Evolutionary conservation across 2,888 invertebrate species (phyloP).

Genomic region (Troides oblongomaculatus): DNA sequence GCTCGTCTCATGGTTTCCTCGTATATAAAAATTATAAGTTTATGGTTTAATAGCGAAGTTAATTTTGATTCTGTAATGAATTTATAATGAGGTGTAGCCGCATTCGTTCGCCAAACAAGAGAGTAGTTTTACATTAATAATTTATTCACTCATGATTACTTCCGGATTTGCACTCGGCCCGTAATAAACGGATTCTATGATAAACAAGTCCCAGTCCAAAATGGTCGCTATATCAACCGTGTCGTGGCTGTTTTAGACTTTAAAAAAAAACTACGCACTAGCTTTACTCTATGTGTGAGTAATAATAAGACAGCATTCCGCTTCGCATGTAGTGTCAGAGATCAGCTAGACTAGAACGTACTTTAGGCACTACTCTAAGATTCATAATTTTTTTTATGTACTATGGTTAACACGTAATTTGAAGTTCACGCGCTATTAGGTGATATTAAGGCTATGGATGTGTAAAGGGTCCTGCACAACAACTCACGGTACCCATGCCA

Average conservation of each 20-base stretch:
- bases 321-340: slow-evolving; percentile 26
- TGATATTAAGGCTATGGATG: too few species aligned
- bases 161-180: slow-evolving; percentile 28
- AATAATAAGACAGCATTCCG: slow-evolving; percentile 24
- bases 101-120: not conserved
- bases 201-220: slow-evolving; percentile 24
- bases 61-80: not conserved
- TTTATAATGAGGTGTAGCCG: not conserved
- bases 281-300: slow-evolving; percentile 32
- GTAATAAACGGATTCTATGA: slow-evolving; percentile 23
- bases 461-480: too few species aligned
- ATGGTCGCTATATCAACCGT: slow-evolving; percentile 34
- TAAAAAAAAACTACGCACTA: slow-evolving; percentile 39
- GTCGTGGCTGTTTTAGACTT: slow-evolving; percentile 26
- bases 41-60: not conserved
- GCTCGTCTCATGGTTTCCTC: too few species aligned
- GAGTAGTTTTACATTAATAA: slow-evolving; percentile 11
- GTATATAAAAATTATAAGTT: not conserved
- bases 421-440: too few species aligned
- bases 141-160: slow-evolving; percentile 17
- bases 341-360: slow-evolving; percentile 1
- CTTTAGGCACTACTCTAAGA: not conserved
- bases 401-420: too few species aligned
- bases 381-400: not conserved
- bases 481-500: too few species aligned